Conservation (phyloP, 2,797 vertebrate species). For the Amphiprion clarkii region DNA sequence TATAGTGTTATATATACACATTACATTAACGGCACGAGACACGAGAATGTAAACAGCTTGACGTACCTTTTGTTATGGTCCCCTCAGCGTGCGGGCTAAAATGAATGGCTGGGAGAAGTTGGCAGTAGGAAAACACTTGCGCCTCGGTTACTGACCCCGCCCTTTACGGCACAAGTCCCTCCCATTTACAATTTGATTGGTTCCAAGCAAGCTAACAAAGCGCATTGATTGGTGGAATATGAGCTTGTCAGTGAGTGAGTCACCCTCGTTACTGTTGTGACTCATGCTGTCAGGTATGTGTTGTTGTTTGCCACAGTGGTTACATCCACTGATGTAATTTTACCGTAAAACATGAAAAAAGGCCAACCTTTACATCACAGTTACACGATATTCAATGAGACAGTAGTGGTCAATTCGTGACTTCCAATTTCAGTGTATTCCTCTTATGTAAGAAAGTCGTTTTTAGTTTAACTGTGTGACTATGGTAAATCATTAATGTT, state of each 20-base stretch:
- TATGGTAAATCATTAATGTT: not conserved
- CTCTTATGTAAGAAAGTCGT: no score
- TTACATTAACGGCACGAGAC: fast-evolving
- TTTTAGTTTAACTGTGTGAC: not conserved
- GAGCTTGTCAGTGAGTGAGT: slow-evolving; percentile 12
- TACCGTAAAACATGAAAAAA: not conserved
- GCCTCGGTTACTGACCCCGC: not conserved
- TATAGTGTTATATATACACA: fast-evolving
- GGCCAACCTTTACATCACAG: no score
- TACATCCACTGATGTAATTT: slow-evolving; percentile 11
- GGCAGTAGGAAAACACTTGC: not conserved
- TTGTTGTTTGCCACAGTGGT: slow-evolving; percentile 19
- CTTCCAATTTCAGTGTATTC: not conserved
- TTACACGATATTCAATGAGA: no score
- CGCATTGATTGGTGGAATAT: slow-evolving; percentile 40
- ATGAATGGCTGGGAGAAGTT: slow-evolving; percentile 18
- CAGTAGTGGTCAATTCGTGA: no score
- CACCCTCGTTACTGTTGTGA: slow-evolving; percentile 10
- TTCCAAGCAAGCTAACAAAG: fast-evolving
- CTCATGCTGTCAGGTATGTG: slow-evolving; percentile 27
- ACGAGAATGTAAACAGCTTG: fast-evolving
- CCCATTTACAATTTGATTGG: slow-evolving; percentile 41
- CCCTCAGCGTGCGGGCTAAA: slow-evolving; percentile 3
- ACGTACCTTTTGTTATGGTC: slow-evolving; percentile 17
- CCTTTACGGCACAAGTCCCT: not conserved